Conservation (phyloP, 37 sponge, comb jelly and placozoan genomes). For the Sycon ciliatum region DNA sequence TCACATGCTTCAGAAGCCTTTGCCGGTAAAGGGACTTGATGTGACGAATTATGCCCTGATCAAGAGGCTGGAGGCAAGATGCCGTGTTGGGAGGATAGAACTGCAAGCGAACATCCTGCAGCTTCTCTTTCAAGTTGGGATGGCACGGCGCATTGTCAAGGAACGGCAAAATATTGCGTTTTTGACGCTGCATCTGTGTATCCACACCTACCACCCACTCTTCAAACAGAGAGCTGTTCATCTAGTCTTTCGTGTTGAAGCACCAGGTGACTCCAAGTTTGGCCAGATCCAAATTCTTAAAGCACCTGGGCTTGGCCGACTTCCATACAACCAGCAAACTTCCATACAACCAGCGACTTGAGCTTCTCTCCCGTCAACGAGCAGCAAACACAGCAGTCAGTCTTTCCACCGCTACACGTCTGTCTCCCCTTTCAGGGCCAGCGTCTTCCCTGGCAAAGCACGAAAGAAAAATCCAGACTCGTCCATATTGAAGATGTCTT, state of each 20-base stretch:
- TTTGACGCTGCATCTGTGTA: neutral
- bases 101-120: neutral
- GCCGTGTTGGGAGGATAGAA: neutral
- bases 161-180: neutral
- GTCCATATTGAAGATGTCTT: neutral
- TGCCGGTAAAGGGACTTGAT: neutral
- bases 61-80: neutral
- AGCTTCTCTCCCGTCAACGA: neutral
- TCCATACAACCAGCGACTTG: no score
- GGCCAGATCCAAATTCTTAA: neutral
- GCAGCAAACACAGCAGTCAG: neutral
- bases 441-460: neutral
- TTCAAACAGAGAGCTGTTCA: neutral
- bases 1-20: neutral
- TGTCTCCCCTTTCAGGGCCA: neutral
- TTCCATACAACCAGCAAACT: neutral
- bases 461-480: neutral
- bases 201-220: neutral
- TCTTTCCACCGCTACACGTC: neutral
- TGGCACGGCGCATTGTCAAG: neutral
- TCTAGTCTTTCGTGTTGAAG: neutral
- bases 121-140: neutral
- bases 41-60: neutral
- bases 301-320: neutral
- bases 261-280: neutral